Percentiles rank a stretch among this genome's conserved stretches.
phyloP scores from a whole-genome alignment of 2,888 invertebrate genomes.

The Melangyna quadrimaculata region DNA sequence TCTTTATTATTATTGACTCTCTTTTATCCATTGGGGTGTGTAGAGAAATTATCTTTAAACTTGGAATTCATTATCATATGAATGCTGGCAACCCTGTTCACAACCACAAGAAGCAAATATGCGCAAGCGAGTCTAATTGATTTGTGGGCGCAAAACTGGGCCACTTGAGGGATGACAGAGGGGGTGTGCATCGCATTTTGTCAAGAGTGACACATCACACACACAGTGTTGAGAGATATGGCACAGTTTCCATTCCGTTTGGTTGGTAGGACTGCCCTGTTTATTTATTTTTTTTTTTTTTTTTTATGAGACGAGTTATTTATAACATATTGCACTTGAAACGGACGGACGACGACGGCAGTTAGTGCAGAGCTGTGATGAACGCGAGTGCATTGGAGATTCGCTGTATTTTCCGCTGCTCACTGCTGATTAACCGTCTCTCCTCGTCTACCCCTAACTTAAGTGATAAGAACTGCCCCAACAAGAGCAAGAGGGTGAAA shows the following conservation, averaged over 20 bases:
- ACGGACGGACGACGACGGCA: constrained; percentile 14
- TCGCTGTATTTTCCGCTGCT: constrained; percentile 1
- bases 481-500: not conserved
- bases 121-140: constrained; percentile 65
- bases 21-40: not conserved
- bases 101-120: constrained; percentile 22
- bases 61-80: not conserved
- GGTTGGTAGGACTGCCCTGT: constrained; percentile 24
- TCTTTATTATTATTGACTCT: not conserved
- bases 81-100: not conserved
- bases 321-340: constrained; percentile 67
- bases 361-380: constrained; percentile 27
- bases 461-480: constrained; percentile 49
- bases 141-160: constrained; percentile 68
- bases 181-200: not conserved
- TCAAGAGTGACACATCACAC: constrained; percentile 37
- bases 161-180: constrained; percentile 39
- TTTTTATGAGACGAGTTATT: constrained; percentile 48
- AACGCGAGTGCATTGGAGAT: not conserved
- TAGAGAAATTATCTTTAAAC: not conserved
- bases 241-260: constrained; percentile 11
- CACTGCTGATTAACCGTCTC: constrained; percentile 48
- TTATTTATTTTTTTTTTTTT: too few relatives aligned
- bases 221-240: constrained; percentile 31
- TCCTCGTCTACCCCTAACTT: not conserved